A percentile compares a stretch with the other conserved stretches of the same genome.
Conservation (phyloP, 2,797 vertebrate genomes). For the Aratinga solstitialis region DNA sequence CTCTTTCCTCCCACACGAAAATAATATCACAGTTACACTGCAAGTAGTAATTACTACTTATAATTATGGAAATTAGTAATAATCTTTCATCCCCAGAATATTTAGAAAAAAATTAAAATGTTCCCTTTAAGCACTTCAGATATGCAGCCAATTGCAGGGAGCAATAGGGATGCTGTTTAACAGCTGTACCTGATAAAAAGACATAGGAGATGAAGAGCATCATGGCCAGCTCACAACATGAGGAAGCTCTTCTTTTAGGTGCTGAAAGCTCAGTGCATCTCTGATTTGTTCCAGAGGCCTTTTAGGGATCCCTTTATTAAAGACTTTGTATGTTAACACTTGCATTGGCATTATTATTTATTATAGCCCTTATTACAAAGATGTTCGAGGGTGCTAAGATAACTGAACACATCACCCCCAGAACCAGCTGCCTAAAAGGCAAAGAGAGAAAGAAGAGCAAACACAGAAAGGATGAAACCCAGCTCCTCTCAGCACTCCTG, state of each 20-base stretch:
- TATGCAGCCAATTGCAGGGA: not conserved
- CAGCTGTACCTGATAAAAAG: not conserved
- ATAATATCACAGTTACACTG: not conserved
- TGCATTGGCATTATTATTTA: not conserved
- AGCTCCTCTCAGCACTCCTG: not conserved
- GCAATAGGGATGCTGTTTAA: not conserved
- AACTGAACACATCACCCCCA: rapidly evolving
- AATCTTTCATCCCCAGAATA: not conserved
- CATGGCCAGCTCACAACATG: not conserved
- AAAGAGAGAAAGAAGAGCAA: not conserved
- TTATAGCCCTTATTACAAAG: not conserved
- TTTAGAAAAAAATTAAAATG: not conserved
- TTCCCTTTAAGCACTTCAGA: not conserved
- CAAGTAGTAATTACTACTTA: not conserved
- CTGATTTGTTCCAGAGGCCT: not conserved
- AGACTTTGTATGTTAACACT: rapidly evolving
- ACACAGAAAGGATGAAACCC: not conserved
- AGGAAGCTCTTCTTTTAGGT: not conserved
- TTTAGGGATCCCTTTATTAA: not conserved
- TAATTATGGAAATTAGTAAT: not conserved
- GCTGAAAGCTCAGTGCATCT: not conserved
- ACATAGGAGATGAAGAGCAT: not conserved
- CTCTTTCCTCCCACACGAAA: not conserved
- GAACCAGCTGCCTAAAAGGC: not conserved
- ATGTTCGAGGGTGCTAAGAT: no score